Evolutionary conservation across 2,113 vertebrate species (phyloP).

Genomic region (Peromyscus leucopus): DNA sequence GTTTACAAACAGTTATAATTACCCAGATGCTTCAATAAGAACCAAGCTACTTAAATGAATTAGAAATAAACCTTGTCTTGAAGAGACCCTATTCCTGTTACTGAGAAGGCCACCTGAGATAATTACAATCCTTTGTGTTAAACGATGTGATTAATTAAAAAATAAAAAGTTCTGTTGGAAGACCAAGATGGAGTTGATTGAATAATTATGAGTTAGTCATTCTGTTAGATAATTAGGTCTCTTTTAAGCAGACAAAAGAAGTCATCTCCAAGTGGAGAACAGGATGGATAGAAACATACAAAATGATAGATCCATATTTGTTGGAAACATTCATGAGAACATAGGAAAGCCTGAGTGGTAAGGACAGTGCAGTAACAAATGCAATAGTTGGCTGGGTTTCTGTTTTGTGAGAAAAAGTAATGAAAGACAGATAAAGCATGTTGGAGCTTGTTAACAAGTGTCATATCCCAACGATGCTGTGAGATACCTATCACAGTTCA

Average conservation of each 20-base stretch:
- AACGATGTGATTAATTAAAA: constrained; percentile 27
- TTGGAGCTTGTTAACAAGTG: background rate
- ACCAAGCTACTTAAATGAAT: background rate
- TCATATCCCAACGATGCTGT: background rate
- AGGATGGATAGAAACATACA: background rate
- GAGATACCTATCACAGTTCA: background rate
- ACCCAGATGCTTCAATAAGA: background rate
- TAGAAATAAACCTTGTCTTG: background rate
- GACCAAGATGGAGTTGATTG: background rate
- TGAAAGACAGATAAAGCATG: background rate
- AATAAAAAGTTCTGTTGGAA: background rate
- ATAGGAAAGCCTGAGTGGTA: background rate
- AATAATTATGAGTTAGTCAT: background rate
- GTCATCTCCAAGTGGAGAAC: background rate
- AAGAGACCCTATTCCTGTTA: background rate
- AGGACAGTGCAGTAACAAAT: background rate
- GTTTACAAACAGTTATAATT: constrained; percentile 23
- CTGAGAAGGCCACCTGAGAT: constrained; percentile 21
- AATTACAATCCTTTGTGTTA: constrained; percentile 10
- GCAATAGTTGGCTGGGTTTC: no score
- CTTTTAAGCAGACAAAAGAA: background rate
- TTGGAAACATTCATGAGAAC: background rate
- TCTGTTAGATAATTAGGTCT: background rate
- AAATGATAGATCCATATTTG: background rate
- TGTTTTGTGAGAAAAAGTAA: background rate